Evolutionary conservation across 2,888 invertebrate genomes (phyloP), one percentile per base, ranked within the genome.

Genomic region (Bombylius major): DNA sequence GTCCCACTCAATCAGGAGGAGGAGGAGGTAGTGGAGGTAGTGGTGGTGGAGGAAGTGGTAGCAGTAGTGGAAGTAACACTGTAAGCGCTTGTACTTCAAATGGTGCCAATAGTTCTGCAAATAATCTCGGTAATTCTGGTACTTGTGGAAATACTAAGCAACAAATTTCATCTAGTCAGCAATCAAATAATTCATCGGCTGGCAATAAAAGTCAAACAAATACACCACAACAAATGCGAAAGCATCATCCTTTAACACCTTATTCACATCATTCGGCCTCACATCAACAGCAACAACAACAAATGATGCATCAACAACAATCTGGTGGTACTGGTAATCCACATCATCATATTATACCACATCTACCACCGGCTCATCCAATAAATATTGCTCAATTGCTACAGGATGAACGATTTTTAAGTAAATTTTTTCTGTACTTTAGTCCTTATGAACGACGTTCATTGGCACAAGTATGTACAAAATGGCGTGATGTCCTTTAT

Each of bases 401-500:
- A 72, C 77, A 82, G 67, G 93, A 95, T 69, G 91, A 92, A 64
- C 80, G 84, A 62, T 95, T 95, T 72, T 80, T 96, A 47, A 80
- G 82, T 57, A 82, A 81, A 67, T 89, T 95, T 76, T 94, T 95
- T 75, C 77, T 84, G 48, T 91, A 88, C 70, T 89, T 91, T 70
- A 82, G 81, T 61, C 78, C 88, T 13, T 80, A 80, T 63, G 95
- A 95, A 65, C 78, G 92, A 59, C 81, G 89, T 59, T 76, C 81
- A 13, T 77, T 95, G 63, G 89, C 92, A 12, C 89, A 89, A 75
- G 84, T 92, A 56, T 94, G 93, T 76, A 80, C 82, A 59, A 79
- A 84, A 69, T 96, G 95, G 95, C 82, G 91, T 60, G 91, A 93
- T 70, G 79, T 90, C 56, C 76, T 95, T 55, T 96, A 96, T 75